Base-by-base conservation (phyloP, 2,888 invertebrate genomes). In the Acheta domesticus region DNA sequence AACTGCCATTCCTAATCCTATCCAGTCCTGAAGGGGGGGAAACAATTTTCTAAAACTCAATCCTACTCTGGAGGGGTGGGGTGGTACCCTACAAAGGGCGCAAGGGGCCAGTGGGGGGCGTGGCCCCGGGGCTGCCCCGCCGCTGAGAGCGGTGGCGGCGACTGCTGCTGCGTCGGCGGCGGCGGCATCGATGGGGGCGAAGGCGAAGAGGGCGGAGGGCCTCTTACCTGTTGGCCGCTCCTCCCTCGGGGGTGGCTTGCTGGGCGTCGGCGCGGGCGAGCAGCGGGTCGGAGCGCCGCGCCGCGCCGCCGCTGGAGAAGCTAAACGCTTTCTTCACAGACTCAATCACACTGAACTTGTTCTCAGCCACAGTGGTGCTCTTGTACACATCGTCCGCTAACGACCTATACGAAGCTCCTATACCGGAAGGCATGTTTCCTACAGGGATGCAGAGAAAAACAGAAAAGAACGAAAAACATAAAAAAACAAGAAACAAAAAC, bases 401-500 rank as follows among this genome's bases (percentile, higher is more conserved):
- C 84, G 89, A 90, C 84, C 89, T 89, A 88, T 91, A 91, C 86
- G 91, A 90, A 87, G 91, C 90, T 86, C 90, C 90, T 87, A 90
- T 89, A 86, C 89, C 89, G 85, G 89, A 89, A 86, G 91, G 90
- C 92, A 92, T 92, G 77, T 50, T 80, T 21, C 50, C 80, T 49
- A 80, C 78, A 49, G 79, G 49, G 77, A 75, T 21, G 74, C 48
- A 76, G 79, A 78, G 49, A 79, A 78, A 80, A 19, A 75, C 75
- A 74, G 77, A 62, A 62, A 62, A 62, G 62, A 62, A 62, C 76
- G 77, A 48, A 79, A 79, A 79, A 80, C 78, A 79, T 62, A 79
- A 75, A 78, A 78, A 74, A 75, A 78, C 36, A 80, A 78, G 48
- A 50, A 78, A 80, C 76, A 20, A 77, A 77, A 75, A 79, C 50